A percentile compares a stretch with the other conserved stretches of the same genome.
phyloP scores from a whole-genome alignment of 2,113 vertebrate species.

The Morphnarchus princeps region DNA sequence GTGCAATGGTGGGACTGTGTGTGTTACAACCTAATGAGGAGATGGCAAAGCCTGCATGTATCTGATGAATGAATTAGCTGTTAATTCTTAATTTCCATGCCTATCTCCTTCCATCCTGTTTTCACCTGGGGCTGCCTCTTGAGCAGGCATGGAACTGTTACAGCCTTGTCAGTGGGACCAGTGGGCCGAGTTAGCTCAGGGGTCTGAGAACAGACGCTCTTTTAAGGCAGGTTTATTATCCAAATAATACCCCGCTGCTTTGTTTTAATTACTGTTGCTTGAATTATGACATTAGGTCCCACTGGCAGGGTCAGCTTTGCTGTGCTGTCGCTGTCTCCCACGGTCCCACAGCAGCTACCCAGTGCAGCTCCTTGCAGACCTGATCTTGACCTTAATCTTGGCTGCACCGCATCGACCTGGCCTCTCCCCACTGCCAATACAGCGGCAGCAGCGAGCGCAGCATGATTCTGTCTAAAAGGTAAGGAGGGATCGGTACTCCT shows the following conservation, averaged over 20 bases:
- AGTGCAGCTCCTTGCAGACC: not conserved
- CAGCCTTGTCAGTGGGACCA: not conserved
- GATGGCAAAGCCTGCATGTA: not conserved
- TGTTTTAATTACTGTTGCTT: not conserved
- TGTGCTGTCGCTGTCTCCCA: not conserved
- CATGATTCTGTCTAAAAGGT: not conserved
- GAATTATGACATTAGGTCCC: not conserved
- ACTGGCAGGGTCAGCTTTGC: not conserved
- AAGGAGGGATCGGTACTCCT: not conserved
- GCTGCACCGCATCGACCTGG: not conserved
- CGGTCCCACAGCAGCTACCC: not conserved
- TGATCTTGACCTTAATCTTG: not conserved
- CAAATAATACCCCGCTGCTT: not conserved
- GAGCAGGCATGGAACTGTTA: not conserved
- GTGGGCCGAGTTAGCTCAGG: not conserved
- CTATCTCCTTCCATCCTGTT: not conserved
- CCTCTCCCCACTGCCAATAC: not conserved
- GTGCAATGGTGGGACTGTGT: not conserved
- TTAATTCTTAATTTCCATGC: not conserved
- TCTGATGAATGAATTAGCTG: not conserved
- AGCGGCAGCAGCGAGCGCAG: fast-evolving
- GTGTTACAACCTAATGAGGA: not conserved
- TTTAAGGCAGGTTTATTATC: not conserved
- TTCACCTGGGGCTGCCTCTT: not conserved
- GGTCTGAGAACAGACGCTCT: not conserved